These are phyloP conservation scores for Oxygymnocypris stewartii DNA, from an alignment of 2,113 vertebrate species.

Conservation along the genomic window DNA sequence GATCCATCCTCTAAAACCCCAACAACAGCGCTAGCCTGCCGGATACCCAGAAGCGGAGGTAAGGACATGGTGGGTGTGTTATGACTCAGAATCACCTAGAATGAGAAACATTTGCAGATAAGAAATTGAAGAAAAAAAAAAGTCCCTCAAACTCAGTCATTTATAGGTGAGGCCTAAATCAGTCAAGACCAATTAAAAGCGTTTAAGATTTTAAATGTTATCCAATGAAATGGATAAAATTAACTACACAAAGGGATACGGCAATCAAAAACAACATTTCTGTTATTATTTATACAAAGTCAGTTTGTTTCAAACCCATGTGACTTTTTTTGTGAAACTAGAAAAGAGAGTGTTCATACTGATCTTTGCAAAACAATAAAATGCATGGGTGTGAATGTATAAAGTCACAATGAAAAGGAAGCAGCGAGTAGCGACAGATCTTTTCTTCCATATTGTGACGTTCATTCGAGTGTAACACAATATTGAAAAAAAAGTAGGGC, in stretches of 20 bases:
- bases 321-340: neutral
- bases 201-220: neutral
- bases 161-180: too few species aligned
- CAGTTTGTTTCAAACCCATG: neutral
- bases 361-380: neutral
- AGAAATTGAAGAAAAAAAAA: neutral
- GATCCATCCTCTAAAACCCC: slow-evolving; percentile 63
- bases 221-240: neutral
- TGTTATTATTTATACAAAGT: neutral
- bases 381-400: neutral
- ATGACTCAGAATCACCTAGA: slow-evolving; percentile 76
- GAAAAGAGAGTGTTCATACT: neutral
- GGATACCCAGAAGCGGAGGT: slow-evolving; percentile 65
- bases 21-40: slow-evolving; percentile 60
- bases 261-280: neutral
- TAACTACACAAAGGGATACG: neutral
- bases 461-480: neutral
- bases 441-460: neutral
- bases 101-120: neutral
- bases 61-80: slow-evolving; percentile 55
- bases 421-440: too few species aligned
- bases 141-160: too few species aligned
- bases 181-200: neutral
- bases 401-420: neutral
- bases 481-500: neutral